phyloP scores from a whole-genome alignment of 2,113 vertebrate genomes.

The Dunckerocampus dactyliophorus region DNA sequence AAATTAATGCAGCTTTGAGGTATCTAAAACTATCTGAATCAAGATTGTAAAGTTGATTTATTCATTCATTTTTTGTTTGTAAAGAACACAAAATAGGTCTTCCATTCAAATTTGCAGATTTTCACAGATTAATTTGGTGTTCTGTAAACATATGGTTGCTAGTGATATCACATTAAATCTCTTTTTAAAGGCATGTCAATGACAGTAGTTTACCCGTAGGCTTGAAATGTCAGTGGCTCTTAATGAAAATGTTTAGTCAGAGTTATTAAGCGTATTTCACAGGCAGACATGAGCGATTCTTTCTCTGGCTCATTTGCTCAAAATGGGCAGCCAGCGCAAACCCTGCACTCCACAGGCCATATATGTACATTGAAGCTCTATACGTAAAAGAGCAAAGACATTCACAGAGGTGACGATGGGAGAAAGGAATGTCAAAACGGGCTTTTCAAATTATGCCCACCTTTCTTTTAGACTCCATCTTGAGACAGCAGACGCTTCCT shows the following conservation, averaged over 20 bases:
- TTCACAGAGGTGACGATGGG: slow-evolving; percentile 34
- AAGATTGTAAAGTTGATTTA: too few species aligned
- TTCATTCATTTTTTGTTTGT: too few species aligned
- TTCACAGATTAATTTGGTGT: too few species aligned
- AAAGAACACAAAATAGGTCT: too few species aligned
- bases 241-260: slow-evolving; percentile 56
- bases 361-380: slow-evolving; percentile 8
- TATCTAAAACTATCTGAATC: too few species aligned
- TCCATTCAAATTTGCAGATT: too few species aligned
- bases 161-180: slow-evolving; percentile 19
- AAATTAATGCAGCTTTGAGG: too few species aligned
- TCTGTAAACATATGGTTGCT: too few species aligned
- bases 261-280: slow-evolving; percentile 44
- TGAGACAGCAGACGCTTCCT: slow-evolving; percentile 44
- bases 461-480: slow-evolving; percentile 35
- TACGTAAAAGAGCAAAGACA: slow-evolving; percentile 34
- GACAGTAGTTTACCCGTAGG: slow-evolving; percentile 29
- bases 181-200: slow-evolving; percentile 45
- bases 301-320: slow-evolving; percentile 42
- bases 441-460: slow-evolving; percentile 37
- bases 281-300: slow-evolving; percentile 29
- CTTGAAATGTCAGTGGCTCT: slow-evolving; percentile 61
- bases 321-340: slow-evolving; percentile 13
- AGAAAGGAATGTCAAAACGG: slow-evolving; percentile 31
- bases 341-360: slow-evolving; percentile 19